These are phyloP conservation scores for Alethe castanea DNA, from an alignment of 2,113 vertebrate species.

Conservation along the genomic window DNA sequence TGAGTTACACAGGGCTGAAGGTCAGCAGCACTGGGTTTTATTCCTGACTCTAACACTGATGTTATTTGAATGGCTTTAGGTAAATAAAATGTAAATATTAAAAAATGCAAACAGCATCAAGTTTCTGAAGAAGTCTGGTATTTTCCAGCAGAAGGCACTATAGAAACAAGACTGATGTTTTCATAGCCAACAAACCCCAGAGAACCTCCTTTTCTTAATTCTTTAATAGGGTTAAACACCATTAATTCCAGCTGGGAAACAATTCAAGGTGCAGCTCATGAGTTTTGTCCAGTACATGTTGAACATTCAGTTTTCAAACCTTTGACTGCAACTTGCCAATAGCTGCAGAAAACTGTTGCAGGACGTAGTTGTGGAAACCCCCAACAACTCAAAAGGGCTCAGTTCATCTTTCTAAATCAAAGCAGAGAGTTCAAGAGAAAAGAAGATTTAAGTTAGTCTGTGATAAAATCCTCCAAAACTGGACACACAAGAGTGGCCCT, in stretches of 20 bases:
- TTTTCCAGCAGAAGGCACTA: not conserved
- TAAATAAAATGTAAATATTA: not conserved
- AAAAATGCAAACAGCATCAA: not conserved
- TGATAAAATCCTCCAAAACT: not conserved
- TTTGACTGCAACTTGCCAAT: not conserved
- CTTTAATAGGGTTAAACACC: not conserved
- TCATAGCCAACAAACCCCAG: not conserved
- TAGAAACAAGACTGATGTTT: not conserved
- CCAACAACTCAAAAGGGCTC: not conserved
- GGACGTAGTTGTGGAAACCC: not conserved
- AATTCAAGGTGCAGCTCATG: not conserved
- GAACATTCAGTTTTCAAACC: not conserved
- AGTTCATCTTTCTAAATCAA: not conserved
- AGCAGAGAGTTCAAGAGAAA: not conserved
- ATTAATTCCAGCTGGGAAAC: conserved; percentile 27
- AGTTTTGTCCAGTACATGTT: not conserved
- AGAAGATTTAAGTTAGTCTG: not conserved
- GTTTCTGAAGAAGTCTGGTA: not conserved
- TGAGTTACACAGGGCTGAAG: not conserved
- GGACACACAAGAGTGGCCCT: not conserved
- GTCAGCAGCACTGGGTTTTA: not conserved
- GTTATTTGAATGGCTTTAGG: not conserved
- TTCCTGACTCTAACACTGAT: not conserved
- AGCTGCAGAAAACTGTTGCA: not conserved
- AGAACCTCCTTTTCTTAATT: not conserved